Evolutionary conservation across 2,888 invertebrate genomes (phyloP).

Genomic region (Prostheceraeus crozeri): DNA sequence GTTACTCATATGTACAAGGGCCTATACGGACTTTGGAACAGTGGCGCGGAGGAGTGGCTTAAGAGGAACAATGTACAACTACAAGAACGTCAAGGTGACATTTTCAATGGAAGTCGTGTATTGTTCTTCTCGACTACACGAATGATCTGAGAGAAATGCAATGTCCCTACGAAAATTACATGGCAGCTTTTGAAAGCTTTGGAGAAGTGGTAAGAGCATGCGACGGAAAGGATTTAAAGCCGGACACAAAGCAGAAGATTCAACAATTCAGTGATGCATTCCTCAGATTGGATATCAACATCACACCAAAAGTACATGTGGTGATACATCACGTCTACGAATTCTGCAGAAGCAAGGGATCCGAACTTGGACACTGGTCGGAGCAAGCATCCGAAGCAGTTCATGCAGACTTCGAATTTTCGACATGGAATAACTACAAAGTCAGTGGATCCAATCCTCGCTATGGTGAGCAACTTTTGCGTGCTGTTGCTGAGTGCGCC

Average conservation of each 20-base stretch:
- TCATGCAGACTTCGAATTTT: conserved; percentile 9
- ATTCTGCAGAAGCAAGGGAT: background rate
- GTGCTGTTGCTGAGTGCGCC: conserved; percentile 9
- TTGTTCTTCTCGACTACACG: background rate
- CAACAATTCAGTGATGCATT: background rate
- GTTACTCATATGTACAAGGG: conserved; percentile 5
- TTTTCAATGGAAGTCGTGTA: conserved; percentile 16
- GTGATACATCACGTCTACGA: background rate
- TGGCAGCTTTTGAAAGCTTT: conserved; percentile 14
- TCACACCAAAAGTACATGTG: conserved; percentile 20
- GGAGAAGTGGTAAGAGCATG: background rate
- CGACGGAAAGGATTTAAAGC: background rate
- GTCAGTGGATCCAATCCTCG: conserved; percentile 5
- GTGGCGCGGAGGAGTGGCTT: conserved; percentile 21
- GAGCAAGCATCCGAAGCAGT: conserved; percentile 22
- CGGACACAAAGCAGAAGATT: background rate
- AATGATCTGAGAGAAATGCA: conserved; percentile 8
- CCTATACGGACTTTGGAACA: background rate
- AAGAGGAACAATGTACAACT: background rate
- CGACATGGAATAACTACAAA: conserved; percentile 2
- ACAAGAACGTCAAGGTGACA: conserved; percentile 13
- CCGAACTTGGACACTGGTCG: background rate
- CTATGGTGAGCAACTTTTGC: conserved; percentile 12
- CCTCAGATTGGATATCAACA: background rate
- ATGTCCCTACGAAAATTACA: background rate